Evolutionary conservation across 2,888 invertebrate species (phyloP).

Genomic region (Torymus tubicola): DNA sequence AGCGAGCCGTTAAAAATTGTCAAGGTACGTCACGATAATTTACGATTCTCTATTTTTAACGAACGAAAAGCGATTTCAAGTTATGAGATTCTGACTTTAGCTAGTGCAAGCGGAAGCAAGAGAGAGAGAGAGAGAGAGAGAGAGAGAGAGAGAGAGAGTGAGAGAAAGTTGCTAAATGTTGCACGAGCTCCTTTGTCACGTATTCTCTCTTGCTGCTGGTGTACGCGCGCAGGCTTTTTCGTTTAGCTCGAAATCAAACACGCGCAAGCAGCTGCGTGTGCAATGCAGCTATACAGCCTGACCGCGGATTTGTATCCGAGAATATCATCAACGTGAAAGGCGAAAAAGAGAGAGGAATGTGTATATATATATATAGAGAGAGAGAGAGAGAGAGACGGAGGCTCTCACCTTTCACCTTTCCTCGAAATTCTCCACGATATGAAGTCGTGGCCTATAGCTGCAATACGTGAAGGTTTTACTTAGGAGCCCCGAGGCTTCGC

Average conservation of each 20-base stretch:
- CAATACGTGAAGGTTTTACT: slow-evolving; percentile 55
- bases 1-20: no score
- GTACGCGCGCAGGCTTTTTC: no score
- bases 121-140: no score
- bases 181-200: no score
- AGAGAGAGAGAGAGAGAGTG: neutral
- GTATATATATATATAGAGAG: slow-evolving; percentile 15
- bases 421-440: slow-evolving; percentile 26
- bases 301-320: slow-evolving; percentile 20
- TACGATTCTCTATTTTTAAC: no score
- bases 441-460: slow-evolving; percentile 20
- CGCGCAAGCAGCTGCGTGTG: no score
- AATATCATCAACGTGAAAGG: slow-evolving; percentile 24
- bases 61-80: no score
- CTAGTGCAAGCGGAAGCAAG: no score
- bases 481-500: slow-evolving; percentile 38
- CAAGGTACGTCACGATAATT: no score
- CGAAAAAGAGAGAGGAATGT: neutral
- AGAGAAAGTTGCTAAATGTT: neutral
- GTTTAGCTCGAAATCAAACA: no score
- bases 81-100: no score
- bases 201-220: no score
- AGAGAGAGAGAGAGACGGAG: neutral
- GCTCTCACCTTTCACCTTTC: slow-evolving; percentile 1
- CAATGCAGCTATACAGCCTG: neutral